phyloP scores from a whole-genome alignment of 1,140 invertebrate genomes.

The Magallana gigas region DNA sequence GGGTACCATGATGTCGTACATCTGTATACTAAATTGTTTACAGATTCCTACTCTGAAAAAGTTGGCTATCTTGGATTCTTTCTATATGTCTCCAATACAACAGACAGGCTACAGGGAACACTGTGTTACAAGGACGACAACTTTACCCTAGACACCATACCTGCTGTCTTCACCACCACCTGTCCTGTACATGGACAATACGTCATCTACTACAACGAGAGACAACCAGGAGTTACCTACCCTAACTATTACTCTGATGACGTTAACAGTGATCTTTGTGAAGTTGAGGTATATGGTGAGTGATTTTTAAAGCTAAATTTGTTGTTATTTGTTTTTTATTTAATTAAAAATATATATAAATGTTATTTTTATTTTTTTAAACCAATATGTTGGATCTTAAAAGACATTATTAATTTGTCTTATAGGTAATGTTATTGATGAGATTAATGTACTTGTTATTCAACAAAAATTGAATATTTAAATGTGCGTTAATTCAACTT shows the following conservation, averaged over 20 bases:
- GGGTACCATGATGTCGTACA: neutral
- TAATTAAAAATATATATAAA: neutral
- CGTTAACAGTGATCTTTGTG: neutral
- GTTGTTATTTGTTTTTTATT: neutral
- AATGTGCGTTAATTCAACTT: neutral
- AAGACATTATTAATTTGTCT: neutral
- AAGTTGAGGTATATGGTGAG: neutral
- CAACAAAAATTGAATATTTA: neutral
- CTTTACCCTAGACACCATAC: neutral
- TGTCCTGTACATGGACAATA: neutral
- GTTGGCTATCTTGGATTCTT: neutral
- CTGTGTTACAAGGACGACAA: neutral
- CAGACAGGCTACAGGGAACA: neutral
- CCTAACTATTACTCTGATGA: neutral
- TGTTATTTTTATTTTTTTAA: neutral
- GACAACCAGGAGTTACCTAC: neutral
- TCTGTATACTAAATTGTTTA: neutral
- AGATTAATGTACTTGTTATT: no score
- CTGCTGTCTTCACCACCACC: conserved; percentile 3
- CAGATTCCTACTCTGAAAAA: neutral
- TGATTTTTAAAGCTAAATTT: neutral
- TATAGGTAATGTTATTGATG: neutral
- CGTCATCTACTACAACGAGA: neutral
- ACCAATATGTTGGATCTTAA: neutral
- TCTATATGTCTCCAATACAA: neutral